phyloP scores from a whole-genome alignment of 2,888 invertebrate genomes.

The Sipunculus nudus region DNA sequence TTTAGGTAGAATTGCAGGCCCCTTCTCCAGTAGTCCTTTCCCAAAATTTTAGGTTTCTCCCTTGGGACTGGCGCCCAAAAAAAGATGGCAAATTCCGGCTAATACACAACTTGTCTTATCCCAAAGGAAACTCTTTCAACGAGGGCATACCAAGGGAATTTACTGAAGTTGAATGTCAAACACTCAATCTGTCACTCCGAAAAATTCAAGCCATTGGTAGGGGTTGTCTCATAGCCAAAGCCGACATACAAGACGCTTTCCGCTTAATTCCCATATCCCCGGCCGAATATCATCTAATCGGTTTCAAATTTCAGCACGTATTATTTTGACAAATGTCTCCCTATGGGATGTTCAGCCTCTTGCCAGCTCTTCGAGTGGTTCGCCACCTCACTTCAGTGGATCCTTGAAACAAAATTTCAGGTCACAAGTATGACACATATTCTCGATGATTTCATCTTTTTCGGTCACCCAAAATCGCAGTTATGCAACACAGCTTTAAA shows the following conservation, averaged over 20 bases:
- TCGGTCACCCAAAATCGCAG: background rate
- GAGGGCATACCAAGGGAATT: no score
- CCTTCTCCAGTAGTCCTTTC: no score
- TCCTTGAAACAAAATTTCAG: background rate
- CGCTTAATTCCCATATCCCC: slow-evolving; percentile 12
- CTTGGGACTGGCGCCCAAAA: no score
- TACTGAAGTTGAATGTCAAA: background rate
- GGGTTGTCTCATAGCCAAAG: slow-evolving; percentile 18
- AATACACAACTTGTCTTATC: no score
- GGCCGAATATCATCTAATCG: slow-evolving; percentile 9
- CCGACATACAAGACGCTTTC: slow-evolving; percentile 24
- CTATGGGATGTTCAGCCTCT: background rate
- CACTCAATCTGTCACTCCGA: background rate
- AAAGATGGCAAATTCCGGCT: no score
- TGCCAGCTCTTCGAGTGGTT: slow-evolving; percentile 2
- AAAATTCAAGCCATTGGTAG: background rate
- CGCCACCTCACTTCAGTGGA: background rate
- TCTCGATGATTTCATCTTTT: background rate
- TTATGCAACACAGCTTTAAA: background rate
- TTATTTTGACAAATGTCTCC: background rate
- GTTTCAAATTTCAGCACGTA: slow-evolving; percentile 4
- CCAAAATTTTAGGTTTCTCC: no score
- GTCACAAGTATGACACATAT: background rate
- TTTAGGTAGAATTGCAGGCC: no score
- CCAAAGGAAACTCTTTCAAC: no score